These are phyloP conservation scores for Philopedon plagiatum DNA, from an alignment of 2,888 invertebrate genomes.

Conservation along the genomic window DNA sequence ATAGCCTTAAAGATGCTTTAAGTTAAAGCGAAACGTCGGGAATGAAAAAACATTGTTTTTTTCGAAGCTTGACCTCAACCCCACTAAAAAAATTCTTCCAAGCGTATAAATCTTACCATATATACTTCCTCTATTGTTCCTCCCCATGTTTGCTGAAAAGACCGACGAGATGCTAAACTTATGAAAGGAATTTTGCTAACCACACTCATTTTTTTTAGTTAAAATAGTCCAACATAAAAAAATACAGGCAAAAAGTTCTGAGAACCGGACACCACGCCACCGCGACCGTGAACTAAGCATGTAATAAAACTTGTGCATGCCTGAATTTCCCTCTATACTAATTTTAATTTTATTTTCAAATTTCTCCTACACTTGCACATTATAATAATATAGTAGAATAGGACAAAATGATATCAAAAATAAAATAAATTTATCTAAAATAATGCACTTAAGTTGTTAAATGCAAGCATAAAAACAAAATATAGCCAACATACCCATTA, in stretches of 20 bases:
- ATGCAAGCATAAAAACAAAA: no score
- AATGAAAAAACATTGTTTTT: no score
- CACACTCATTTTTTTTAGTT: constrained; percentile 1
- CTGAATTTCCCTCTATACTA: neutral
- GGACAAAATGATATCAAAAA: neutral
- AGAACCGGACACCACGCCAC: neutral
- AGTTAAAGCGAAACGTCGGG: no score
- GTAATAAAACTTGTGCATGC: neutral
- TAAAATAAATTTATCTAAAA: neutral
- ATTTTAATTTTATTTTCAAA: neutral
- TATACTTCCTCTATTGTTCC: constrained; percentile 16
- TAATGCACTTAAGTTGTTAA: neutral
- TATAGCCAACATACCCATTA: no score
- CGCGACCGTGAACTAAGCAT: neutral
- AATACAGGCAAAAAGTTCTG: neutral
- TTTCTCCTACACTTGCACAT: neutral
- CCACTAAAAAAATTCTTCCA: no score
- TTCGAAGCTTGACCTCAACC: no score
- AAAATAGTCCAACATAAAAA: neutral
- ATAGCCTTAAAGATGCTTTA: no score
- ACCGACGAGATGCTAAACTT: neutral
- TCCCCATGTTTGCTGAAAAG: constrained; percentile 6
- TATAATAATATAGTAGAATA: neutral
- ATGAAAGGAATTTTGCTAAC: neutral
- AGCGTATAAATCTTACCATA: neutral